Evolutionary conservation across 2,888 invertebrate genomes (phyloP), one percentile per base, ranked within the genome.

Genomic region (Arge pagana): DNA sequence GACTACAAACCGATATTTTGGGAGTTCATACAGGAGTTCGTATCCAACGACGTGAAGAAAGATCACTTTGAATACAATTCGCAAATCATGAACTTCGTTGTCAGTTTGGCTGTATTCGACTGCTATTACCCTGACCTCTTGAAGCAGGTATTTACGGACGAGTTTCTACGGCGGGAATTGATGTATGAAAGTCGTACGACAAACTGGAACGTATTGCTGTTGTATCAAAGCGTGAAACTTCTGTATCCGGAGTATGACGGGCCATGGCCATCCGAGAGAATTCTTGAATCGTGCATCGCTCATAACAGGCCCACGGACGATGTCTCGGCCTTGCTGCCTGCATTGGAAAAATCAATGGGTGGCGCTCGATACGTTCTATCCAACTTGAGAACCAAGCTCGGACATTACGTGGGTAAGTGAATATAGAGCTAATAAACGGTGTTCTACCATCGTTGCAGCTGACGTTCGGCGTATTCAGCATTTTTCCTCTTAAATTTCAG

Each of bases 1-100:
- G 82, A 86, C 74, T 86, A 83, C 67, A 81, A 79, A 15, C 85
- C 88, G 0, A 68, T 77, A 6, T 64, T 79, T 54, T 88, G 86
- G 85, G 67, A 77, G 0, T 63, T 62, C 11, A 70, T 88, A 23
- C 68, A 72, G 33, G 68, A 72, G 13, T 70, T 78, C 24, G 75
- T 84, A 37, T 65, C 79, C 0, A 57, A 66, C 0, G 80, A 76
- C 8, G 72, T 66, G 1, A 75, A 73, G n/a, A 77, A 67, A 48
- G 10, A 35, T 13, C 11, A 35, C 2, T 43, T 16, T 8, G 36
- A 48, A 6, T 54, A 26, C 13, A 48, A 53, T 54, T 67, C 65
- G 8, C 74, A 80, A 0, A 53, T 82, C 0, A 62, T 82, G 0
- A 80, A 81, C 63, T 67, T 84, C 40, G 81, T 82, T 15, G 58